A percentile compares a stretch with the other conserved stretches of the same genome.
Evolutionary conservation across 2,888 invertebrate species (phyloP).

Genomic region (Volucella inflata): DNA sequence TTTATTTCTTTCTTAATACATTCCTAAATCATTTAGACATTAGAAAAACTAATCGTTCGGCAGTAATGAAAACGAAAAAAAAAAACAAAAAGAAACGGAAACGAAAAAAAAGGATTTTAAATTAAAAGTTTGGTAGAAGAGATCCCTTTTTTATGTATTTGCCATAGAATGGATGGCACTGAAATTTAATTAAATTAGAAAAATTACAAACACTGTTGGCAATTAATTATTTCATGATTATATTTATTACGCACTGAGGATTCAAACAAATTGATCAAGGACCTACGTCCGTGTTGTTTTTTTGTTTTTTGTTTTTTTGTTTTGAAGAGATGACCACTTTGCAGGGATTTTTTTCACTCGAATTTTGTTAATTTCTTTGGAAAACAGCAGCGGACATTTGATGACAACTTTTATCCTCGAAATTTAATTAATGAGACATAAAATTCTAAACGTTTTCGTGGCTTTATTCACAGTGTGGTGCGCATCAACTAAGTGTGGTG

Average conservation of each 20-base stretch:
- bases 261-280: constrained; percentile 63
- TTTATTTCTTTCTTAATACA: background rate
- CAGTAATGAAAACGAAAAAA: constrained; percentile 18
- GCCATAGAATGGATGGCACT: background rate
- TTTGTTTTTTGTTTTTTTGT: background rate
- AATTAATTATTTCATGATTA: constrained; percentile 68
- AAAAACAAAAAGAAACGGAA: background rate
- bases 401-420: constrained; percentile 70
- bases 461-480: constrained; percentile 2
- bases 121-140: constrained; percentile 1
- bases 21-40: constrained; percentile 5
- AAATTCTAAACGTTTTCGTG: constrained; percentile 62
- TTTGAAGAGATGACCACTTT: constrained; percentile 2
- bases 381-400: constrained; percentile 55
- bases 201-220: constrained; percentile 47
- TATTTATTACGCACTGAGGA: constrained; percentile 61
- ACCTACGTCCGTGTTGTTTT: background rate
- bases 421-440: constrained; percentile 73
- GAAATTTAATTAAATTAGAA: constrained; percentile 63
- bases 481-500: constrained; percentile 37
- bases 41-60: background rate
- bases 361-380: constrained; percentile 40
- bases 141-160: constrained; percentile 14
- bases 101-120: constrained; percentile 19
- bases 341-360: background rate